Conservation (phyloP, 2,113 vertebrate genomes). For the Damaliscus lunatus region DNA sequence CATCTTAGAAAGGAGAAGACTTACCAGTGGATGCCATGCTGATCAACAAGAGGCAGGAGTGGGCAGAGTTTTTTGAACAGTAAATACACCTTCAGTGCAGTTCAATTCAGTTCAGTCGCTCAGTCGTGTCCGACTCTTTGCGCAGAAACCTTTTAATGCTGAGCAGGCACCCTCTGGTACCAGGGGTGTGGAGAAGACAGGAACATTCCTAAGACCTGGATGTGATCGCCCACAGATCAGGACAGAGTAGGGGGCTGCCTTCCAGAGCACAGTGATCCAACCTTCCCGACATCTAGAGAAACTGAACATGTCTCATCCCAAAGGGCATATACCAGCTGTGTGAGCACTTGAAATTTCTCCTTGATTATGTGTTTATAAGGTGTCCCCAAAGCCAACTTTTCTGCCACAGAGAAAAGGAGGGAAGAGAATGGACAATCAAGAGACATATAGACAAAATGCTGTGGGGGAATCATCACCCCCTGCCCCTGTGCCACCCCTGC, state of each 20-base stretch:
- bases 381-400: background rate
- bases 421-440: background rate
- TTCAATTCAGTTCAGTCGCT: no score
- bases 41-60: background rate
- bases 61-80: background rate
- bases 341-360: background rate
- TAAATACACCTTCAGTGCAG: background rate
- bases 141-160: background rate
- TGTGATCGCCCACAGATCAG: background rate
- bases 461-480: accelerated
- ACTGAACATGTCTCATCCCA: background rate
- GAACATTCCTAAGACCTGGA: background rate
- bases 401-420: background rate
- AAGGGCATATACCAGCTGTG: background rate
- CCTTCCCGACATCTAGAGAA: background rate
- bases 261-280: background rate
- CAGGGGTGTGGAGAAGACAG: background rate
- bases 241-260: background rate
- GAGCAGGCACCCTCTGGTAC: background rate
- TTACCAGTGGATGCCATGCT: background rate
- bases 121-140: no score
- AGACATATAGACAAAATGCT: background rate
- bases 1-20: background rate
- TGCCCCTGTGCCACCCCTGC: background rate
- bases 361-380: background rate